phyloP scores from a whole-genome alignment of 2,113 vertebrate species.

The Chunga burmeisteri region DNA sequence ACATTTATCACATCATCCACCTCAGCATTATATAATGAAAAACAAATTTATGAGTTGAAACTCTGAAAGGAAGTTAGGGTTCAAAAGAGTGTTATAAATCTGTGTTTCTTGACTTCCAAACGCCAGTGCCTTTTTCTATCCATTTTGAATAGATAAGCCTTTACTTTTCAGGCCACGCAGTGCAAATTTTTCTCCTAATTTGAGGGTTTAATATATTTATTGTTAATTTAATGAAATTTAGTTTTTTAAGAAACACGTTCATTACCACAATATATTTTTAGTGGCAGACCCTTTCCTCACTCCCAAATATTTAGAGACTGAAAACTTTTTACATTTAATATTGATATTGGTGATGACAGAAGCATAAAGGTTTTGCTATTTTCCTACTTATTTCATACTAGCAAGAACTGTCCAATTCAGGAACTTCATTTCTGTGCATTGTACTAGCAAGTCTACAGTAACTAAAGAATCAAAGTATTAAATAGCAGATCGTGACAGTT shows the following conservation, averaged over 20 bases:
- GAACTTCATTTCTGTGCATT: background rate
- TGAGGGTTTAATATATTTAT: background rate
- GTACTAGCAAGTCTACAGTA: background rate
- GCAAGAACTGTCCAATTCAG: background rate
- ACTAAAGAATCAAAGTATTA: background rate
- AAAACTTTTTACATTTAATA: background rate
- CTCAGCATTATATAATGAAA: background rate
- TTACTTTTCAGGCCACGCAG: background rate
- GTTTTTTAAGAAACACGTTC: background rate
- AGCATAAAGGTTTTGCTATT: fast-evolving
- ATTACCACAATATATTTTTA: background rate
- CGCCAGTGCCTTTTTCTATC: background rate
- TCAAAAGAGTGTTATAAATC: background rate
- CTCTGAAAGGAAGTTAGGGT: background rate
- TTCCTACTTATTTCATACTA: background rate
- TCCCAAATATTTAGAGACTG: background rate
- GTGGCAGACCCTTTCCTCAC: background rate
- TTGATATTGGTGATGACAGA: background rate
- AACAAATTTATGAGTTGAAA: background rate
- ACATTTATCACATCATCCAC: background rate
- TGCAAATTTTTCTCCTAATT: background rate
- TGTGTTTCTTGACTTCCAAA: background rate
- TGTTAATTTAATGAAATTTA: background rate
- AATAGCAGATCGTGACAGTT: background rate
- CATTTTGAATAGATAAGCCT: background rate